Conservation (phyloP, 2,888 invertebrate genomes). For the Petrolisthes cinctipes region DNA sequence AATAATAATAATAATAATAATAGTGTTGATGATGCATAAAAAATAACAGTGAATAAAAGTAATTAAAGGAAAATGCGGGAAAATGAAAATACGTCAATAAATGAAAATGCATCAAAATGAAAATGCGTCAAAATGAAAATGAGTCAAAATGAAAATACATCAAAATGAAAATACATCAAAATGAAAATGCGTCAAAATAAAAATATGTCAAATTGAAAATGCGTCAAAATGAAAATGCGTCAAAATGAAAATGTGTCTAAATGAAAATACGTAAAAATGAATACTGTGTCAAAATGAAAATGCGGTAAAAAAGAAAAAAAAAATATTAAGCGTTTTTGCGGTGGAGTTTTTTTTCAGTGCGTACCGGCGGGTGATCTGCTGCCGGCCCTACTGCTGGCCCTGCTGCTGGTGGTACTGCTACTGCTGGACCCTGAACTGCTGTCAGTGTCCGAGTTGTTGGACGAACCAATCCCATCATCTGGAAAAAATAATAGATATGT, state of each 20-base stretch:
- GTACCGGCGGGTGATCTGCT: too few species aligned
- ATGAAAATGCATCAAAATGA: neutral
- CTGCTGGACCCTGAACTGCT: conserved; percentile 52
- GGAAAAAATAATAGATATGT: too few species aligned
- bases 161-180: neutral
- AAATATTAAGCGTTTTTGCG: too few species aligned
- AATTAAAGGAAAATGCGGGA: too few species aligned
- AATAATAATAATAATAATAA: too few species aligned
- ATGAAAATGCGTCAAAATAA: neutral
- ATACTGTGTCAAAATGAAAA: neutral
- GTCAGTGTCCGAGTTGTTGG: conserved; percentile 37
- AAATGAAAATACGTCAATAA: neutral
- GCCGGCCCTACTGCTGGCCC: conserved; percentile 48
- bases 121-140: neutral
- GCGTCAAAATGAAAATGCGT: neutral
- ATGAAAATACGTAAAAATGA: neutral
- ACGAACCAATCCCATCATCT: conserved; percentile 28
- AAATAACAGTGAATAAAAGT: too few species aligned
- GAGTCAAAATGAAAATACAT: neutral
- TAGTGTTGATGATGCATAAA: too few species aligned
- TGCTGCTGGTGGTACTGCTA: conserved; percentile 52
- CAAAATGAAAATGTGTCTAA: neutral
- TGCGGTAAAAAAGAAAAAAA: neutral
- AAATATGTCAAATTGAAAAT: neutral
- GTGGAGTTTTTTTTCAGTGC: too few species aligned